Evolutionary conservation across 1,140 invertebrate species (phyloP).

Genomic region (Pemphigus obesinymphae): DNA sequence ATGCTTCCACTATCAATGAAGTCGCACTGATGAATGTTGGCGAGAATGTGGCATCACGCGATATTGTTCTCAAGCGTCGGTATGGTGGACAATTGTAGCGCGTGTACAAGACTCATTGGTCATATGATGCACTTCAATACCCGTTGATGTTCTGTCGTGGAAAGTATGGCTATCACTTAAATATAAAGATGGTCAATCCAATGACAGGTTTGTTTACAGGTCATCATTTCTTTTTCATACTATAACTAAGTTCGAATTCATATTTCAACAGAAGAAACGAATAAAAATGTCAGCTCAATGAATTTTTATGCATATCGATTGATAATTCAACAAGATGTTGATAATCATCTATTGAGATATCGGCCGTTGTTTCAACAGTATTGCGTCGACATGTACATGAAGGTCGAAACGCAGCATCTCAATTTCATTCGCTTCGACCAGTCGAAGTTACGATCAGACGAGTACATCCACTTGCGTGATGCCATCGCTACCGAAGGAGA

Average conservation of each 20-base stretch:
- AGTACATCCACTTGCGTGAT: slow-evolving; percentile 42
- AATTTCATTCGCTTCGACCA: too few species aligned
- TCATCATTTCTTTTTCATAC: not conserved
- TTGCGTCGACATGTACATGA: not conserved
- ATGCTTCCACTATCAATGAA: slow-evolving; percentile 53
- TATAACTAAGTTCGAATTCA: not conserved
- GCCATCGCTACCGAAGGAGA: slow-evolving; percentile 37
- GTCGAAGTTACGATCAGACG: not conserved
- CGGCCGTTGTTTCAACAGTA: not conserved
- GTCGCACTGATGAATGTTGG: slow-evolving; percentile 52
- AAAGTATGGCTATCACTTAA: slow-evolving; percentile 53
- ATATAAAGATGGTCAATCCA: slow-evolving; percentile 51
- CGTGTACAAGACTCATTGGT: slow-evolving; percentile 52
- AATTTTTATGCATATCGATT: slow-evolving; percentile 51
- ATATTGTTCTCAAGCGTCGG: slow-evolving; percentile 52
- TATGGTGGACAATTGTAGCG: slow-evolving; percentile 48
- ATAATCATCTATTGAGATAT: not conserved
- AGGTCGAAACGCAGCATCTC: too few species aligned
- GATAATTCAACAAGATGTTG: slow-evolving; percentile 45
- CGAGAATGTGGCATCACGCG: slow-evolving; percentile 49
- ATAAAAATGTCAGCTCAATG: slow-evolving; percentile 51
- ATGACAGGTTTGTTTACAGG: slow-evolving; percentile 18
- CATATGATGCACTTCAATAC: slow-evolving; percentile 54
- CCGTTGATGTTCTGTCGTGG: slow-evolving; percentile 53
- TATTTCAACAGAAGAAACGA: slow-evolving; percentile 37